phyloP scores from a whole-genome alignment of 2,113 vertebrate species.

The Telmatochromis sp. region DNA sequence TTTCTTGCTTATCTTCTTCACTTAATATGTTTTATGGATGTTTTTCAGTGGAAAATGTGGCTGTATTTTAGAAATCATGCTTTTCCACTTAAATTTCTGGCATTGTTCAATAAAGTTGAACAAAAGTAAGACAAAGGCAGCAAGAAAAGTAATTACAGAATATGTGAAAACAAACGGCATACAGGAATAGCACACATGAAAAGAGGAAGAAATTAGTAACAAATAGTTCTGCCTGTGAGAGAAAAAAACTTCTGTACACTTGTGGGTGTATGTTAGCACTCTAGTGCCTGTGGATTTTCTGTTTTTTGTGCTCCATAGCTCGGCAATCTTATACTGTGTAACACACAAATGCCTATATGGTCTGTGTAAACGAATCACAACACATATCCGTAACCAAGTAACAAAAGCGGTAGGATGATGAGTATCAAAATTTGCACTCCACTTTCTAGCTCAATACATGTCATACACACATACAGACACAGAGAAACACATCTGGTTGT shows the following conservation, averaged over 20 bases:
- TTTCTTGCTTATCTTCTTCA: neutral
- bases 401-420: neutral
- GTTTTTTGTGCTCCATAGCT: neutral
- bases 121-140: neutral
- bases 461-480: neutral
- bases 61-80: neutral
- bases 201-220: neutral
- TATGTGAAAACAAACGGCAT: neutral
- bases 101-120: neutral
- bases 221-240: neutral
- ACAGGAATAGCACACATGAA: neutral
- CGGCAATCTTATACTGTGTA: neutral
- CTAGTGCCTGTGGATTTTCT: neutral
- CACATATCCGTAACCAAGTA: neutral
- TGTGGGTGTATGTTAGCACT: neutral
- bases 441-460: neutral
- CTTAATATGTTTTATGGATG: neutral
- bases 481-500: neutral
- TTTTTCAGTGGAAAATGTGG: neutral
- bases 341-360: neutral
- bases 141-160: neutral
- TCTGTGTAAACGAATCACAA: neutral
- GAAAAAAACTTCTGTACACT: neutral
- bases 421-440: neutral
- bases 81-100: neutral